These are phyloP conservation scores for Amphimallon solstitiale DNA, from an alignment of 2,888 invertebrate genomes.

Conservation along the genomic window DNA sequence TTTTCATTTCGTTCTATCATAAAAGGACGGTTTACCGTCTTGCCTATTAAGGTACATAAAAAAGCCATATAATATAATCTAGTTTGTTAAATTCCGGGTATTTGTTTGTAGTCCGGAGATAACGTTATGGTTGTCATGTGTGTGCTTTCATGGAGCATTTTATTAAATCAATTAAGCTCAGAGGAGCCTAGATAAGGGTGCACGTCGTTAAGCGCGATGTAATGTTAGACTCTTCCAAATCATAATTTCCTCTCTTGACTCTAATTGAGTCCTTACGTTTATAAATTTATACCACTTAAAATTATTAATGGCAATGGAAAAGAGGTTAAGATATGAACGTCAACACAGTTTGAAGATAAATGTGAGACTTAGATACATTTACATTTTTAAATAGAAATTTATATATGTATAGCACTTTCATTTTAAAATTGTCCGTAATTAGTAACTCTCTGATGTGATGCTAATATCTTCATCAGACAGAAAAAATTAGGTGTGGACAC, in stretches of 20 bases:
- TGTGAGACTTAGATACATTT: conserved; percentile 6
- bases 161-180: conserved; percentile 30
- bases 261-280: conserved; percentile 19
- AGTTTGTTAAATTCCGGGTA: conserved; percentile 34
- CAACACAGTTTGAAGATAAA: conserved; percentile 14
- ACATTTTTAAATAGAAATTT: conserved; percentile 3
- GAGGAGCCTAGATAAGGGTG: conserved; percentile 19
- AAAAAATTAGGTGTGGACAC: no score
- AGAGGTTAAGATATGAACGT: conserved; percentile 24
- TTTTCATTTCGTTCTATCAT: conserved; percentile 16
- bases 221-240: conserved; percentile 15
- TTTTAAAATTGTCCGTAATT: no score
- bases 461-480: no score
- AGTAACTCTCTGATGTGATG: no score
- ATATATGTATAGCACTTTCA: no score
- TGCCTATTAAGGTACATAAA: conserved; percentile 32
- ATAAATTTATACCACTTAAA: conserved; percentile 29
- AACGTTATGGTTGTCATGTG: conserved; percentile 20
- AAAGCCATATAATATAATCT: conserved; percentile 36
- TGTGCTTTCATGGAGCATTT: conserved; percentile 23
- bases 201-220: conserved; percentile 12
- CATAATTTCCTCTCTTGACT: conserved; percentile 25
- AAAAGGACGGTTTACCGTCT: conserved; percentile 24
- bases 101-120: conserved; percentile 28
- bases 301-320: conserved; percentile 22